phyloP scores from a whole-genome alignment of 1,140 invertebrate species.

The Aporrectodea caliginosa region DNA sequence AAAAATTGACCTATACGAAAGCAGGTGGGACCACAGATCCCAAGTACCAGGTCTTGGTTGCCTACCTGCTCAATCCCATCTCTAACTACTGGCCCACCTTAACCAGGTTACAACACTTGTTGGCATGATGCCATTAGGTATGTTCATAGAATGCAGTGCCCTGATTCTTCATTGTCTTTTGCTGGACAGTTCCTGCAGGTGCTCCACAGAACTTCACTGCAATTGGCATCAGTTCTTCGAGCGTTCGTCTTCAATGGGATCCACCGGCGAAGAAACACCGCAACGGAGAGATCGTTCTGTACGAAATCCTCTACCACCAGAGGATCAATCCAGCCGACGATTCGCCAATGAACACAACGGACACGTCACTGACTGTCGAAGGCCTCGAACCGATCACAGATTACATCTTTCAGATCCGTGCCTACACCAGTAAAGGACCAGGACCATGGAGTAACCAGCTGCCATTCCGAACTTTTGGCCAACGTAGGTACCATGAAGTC shows the following conservation, averaged over 20 bases:
- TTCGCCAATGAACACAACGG: slow-evolving; percentile 66
- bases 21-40: too few relatives aligned
- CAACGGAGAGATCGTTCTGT: slow-evolving; percentile 88
- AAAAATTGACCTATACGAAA: too few relatives aligned
- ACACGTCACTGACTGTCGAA: slow-evolving; percentile 80
- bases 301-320: slow-evolving; percentile 89
- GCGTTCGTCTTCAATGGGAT: slow-evolving; percentile 67
- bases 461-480: slow-evolving; percentile 18
- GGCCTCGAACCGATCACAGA: slow-evolving; percentile 90
- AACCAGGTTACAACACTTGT: too few relatives aligned
- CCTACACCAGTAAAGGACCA: slow-evolving; percentile 80
- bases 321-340: slow-evolving; percentile 77
- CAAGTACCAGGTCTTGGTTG: too few relatives aligned
- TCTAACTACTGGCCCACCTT: too few relatives aligned
- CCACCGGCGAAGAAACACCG: slow-evolving; percentile 77
- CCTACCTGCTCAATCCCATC: too few relatives aligned
- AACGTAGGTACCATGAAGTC: slow-evolving; percentile 8
- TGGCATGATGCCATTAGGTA: too few relatives aligned
- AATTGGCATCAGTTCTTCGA: slow-evolving; percentile 46
- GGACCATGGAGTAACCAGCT: slow-evolving; percentile 67
- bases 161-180: too few relatives aligned
- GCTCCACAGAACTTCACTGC: slow-evolving; percentile 59
- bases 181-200: slow-evolving; percentile 51
- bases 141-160: too few relatives aligned
- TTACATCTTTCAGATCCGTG: slow-evolving; percentile 87